Evolutionary conservation across 2,888 invertebrate species (phyloP), one percentile per base, ranked within the genome.

Genomic region (Corythucha ciliata): DNA sequence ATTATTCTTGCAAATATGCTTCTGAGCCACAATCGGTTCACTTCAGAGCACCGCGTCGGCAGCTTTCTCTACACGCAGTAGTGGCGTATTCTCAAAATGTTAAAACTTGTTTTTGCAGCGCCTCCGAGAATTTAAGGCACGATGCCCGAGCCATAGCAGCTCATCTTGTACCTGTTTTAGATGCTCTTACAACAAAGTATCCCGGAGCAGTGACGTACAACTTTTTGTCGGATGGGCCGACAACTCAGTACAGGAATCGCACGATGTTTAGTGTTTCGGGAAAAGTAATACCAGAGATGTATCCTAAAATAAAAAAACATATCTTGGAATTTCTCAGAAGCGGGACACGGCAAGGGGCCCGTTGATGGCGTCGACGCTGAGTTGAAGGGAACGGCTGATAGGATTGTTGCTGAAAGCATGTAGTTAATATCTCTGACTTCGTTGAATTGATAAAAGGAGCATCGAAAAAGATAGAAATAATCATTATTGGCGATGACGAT

Each of bases 21-120:
- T 44, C 60, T 48, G 67, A 68, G 56, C 65, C 67, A 34, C 67
- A 68, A 53, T 57, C 63, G 4, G 62, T 63, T 51, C 66, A 67
- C 63, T 67, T 67, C 58, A 64, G 66, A 10, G 66, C 65, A 24
- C 65, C 64, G 12, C 46, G 65, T 36, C 48, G 34, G 20, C 65
- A 66, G 54, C 57, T 66, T 4, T 64, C 62, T 45, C 58, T 68
- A 14, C 67, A 68, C 54, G 66, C 66, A 26, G 66, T 65, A 4
- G 64, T 68, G 16, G 54, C 64, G 4, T 67, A 67, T 45, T 20
- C 29, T 7, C 21, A 25, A 24, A 20, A 34, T 7, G 5, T 36
- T 14, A 37, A 6, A 27, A n/a, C 1, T 6, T 24, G 24, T 12
- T 4, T 48, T 22, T 48, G 48, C 14, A 52, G 65, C 22, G 50